Conservation (phyloP, 2,888 invertebrate genomes). For the Lamproptera curius region DNA sequence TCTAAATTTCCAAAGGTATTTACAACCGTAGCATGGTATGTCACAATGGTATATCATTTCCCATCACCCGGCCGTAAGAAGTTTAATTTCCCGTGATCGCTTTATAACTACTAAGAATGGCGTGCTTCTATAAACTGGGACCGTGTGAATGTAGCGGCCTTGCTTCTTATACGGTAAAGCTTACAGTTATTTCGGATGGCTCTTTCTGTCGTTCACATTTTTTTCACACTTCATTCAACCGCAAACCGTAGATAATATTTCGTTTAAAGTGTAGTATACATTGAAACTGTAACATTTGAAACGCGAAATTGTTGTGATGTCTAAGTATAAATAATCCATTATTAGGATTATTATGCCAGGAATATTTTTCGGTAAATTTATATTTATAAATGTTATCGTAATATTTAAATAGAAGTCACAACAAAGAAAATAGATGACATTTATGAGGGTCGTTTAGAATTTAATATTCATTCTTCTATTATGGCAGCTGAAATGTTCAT, state of each 20-base stretch:
- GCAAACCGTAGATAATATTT: background rate
- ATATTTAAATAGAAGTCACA: too few species aligned
- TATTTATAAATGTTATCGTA: too few species aligned
- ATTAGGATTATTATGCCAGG: too few species aligned
- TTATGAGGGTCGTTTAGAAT: too few species aligned
- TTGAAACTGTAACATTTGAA: too few species aligned
- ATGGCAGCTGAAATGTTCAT: too few species aligned
- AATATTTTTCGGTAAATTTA: too few species aligned
- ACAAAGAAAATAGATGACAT: too few species aligned
- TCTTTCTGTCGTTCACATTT: conserved; percentile 7
- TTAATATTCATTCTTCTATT: too few species aligned
- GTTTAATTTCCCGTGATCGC: conserved; percentile 38
- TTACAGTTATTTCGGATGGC: conserved; percentile 28
- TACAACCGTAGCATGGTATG: too few species aligned
- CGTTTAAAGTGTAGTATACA: background rate
- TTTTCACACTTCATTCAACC: background rate
- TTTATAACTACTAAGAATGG: conserved; percentile 27
- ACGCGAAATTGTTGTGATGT: background rate
- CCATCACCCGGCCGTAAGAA: conserved; percentile 24
- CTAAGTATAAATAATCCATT: too few species aligned
- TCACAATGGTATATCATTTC: conserved; percentile 15
- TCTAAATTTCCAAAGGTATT: too few species aligned
- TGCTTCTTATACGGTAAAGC: conserved; percentile 42
- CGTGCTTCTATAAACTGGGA: conserved; percentile 20
- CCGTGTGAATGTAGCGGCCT: conserved; percentile 67